Base-by-base conservation (phyloP, 2,888 invertebrate species). In the Dichetophora obliterata region DNA sequence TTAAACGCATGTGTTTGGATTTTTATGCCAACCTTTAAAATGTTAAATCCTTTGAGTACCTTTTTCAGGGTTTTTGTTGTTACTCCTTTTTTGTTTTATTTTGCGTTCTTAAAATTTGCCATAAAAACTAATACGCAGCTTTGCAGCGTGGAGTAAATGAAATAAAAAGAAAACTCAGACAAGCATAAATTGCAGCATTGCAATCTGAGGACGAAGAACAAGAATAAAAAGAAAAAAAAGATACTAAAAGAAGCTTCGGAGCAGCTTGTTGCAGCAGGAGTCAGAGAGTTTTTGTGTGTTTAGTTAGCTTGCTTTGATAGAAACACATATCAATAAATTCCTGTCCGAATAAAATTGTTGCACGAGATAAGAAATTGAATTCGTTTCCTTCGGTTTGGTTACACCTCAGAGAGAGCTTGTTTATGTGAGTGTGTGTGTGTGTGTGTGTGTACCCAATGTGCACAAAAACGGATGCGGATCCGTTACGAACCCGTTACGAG, bases 281-380 rank as follows among this genome's bases (percentile, higher is more conserved):
- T 37, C 22, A 34, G 65, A 22, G 43, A 6, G n/a, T 31, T 0
- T 11, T 19, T 59, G 65, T 19, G 34, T 31, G 34, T 54, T 5
- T 6, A 31, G 59, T 14, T 59, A 37, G 22, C 48, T 24, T 27
- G 66, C 52, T 65, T 52, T 71, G 59, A 75, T 43, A 31, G 34
- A 70, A 75, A 76, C 70, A 65, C 78, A 76, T 75, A 75, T 65
- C 78, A 74, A 78, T 78, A 78, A 78, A 76, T 78, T 78, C 52
- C 69, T 71, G 74, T 71, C 52, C 70, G 52, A 54, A 66, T 31
- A 22, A 76, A 76, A 76, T 65, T 54, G 71, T 76, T 76, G 66
- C 66, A 43, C 71, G 66, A 71, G 76, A 76, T 76, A 72, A 76
- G 72, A 59, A 72, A 76, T 66, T 66, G 72, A 72, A 72, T 57